These are phyloP conservation scores for Neoitamus cyanurus DNA, from an alignment of 2,888 invertebrate genomes.

Conservation along the genomic window DNA sequence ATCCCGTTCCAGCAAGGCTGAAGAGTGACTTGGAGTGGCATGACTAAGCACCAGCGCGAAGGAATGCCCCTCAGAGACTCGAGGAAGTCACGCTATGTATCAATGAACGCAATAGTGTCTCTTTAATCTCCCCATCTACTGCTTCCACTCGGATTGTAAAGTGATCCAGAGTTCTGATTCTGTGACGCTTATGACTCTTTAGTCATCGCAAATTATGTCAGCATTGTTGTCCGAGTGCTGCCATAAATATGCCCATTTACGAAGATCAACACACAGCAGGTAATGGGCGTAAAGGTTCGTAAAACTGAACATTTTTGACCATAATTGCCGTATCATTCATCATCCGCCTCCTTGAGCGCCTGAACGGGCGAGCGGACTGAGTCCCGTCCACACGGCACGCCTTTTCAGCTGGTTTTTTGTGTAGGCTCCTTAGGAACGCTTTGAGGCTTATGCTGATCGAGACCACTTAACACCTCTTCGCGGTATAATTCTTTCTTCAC, in stretches of 20 bases:
- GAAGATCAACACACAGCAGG: constrained; percentile 34
- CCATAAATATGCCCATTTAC: constrained; percentile 45
- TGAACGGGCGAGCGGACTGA: too few species aligned
- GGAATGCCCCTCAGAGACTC: background rate
- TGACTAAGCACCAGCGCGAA: background rate
- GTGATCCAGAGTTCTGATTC: constrained; percentile 24
- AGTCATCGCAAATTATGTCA: constrained; percentile 35
- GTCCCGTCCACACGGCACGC: background rate
- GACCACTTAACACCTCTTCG: constrained; percentile 41
- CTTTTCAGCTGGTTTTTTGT: background rate
- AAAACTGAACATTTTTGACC: constrained; percentile 26
- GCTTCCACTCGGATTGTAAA: constrained; percentile 27
- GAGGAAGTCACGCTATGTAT: background rate
- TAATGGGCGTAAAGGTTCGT: constrained; percentile 22
- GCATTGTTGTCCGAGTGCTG: constrained; percentile 37
- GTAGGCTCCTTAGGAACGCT: constrained; percentile 18
- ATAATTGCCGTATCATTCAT: constrained; percentile 45
- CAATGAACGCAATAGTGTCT: constrained; percentile 24
- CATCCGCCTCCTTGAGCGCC: constrained; percentile 18
- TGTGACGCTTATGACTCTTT: constrained; percentile 30
- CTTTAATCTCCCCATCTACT: background rate
- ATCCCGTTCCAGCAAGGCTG: background rate
- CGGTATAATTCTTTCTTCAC: constrained; percentile 37
- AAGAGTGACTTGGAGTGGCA: background rate
- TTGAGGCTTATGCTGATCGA: constrained; percentile 36